Conservation (phyloP, 1,140 invertebrate genomes). For the Caenorhabditis remanei region DNA sequence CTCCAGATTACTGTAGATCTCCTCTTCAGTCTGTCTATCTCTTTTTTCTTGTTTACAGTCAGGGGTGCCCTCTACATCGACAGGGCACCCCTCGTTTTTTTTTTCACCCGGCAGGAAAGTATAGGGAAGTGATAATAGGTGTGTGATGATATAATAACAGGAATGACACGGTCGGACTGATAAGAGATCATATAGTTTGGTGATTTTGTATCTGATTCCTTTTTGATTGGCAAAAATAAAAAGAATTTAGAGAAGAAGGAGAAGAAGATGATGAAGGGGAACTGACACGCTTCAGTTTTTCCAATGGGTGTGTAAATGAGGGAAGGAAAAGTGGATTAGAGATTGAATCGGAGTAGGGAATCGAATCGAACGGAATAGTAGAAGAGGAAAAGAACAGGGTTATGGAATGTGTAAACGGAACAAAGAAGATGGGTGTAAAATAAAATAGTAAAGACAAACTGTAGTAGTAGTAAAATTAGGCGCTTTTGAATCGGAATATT, state of each 20-base stretch:
- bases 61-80: neutral
- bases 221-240: neutral
- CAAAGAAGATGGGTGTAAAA: too few species aligned
- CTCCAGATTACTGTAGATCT: neutral
- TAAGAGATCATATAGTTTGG: conserved; percentile 48
- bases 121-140: neutral
- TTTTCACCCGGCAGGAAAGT: too few species aligned
- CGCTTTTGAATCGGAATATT: too few species aligned
- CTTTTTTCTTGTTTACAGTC: neutral
- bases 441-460: too few species aligned
- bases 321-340: too few species aligned
- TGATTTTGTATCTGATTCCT: conserved; percentile 39
- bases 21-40: neutral
- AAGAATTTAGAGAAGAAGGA: neutral
- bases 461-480: too few species aligned
- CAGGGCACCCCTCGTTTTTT: neutral
- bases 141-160: conserved; percentile 31
- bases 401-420: too few species aligned
- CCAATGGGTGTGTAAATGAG: too few species aligned
- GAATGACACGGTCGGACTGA: neutral
- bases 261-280: neutral
- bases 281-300: too few species aligned
- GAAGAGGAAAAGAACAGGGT: too few species aligned
- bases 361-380: too few species aligned
- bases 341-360: too few species aligned